These are phyloP conservation scores for Clarias macrocephalus DNA, from an alignment of 2,113 vertebrate species.

Conservation along the genomic window DNA sequence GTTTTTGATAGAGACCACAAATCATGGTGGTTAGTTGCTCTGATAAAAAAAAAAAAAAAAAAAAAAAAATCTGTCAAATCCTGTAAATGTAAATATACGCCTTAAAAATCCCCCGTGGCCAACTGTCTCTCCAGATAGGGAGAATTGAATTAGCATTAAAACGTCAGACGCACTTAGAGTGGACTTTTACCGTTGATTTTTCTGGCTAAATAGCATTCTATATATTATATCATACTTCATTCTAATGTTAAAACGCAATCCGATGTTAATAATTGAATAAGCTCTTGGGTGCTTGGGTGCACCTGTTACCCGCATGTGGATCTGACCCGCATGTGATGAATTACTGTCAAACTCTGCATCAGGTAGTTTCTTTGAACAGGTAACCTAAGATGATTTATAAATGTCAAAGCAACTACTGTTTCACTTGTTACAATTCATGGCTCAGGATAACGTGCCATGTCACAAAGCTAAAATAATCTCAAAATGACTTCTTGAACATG, in stretches of 20 bases:
- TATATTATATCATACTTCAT: background rate
- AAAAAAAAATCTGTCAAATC: background rate
- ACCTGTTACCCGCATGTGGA: background rate
- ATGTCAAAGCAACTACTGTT: background rate
- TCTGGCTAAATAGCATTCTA: background rate
- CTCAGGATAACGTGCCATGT: too few species aligned
- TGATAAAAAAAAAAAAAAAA: background rate
- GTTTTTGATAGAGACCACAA: background rate
- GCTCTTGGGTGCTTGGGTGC: background rate
- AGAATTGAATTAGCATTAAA: background rate
- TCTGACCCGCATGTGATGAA: constrained; percentile 2
- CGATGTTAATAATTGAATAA: background rate
- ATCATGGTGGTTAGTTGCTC: background rate
- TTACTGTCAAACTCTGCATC: background rate
- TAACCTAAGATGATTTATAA: constrained; percentile 2
- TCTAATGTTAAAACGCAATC: background rate
- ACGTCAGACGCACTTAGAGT: background rate
- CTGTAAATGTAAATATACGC: background rate
- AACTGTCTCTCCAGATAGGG: background rate
- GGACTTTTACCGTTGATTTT: background rate
- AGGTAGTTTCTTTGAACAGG: background rate
- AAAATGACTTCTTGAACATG: too few species aligned
- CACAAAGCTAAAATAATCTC: too few species aligned
- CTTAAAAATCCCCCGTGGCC: background rate
- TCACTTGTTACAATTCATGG: background rate